Percentiles rank a stretch among this genome's conserved stretches.
Conservation (phyloP, 2,888 invertebrate genomes). For the Leptopterna dolabrata region DNA sequence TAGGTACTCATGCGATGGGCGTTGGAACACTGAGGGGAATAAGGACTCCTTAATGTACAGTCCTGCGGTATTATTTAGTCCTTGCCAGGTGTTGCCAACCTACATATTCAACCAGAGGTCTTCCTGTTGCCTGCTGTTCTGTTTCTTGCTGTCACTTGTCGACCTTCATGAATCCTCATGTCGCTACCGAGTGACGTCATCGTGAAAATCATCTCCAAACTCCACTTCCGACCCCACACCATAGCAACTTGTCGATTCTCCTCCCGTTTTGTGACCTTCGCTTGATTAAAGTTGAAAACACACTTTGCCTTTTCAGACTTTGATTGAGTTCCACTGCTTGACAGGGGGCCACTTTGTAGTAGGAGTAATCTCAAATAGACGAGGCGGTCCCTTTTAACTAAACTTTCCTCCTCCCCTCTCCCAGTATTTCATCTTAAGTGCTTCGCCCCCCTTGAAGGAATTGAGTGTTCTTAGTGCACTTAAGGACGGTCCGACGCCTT, state of each 20-base stretch:
- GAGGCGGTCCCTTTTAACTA: not conserved
- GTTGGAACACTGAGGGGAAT: too few relatives aligned
- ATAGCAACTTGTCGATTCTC: not conserved
- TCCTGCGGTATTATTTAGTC: too few relatives aligned
- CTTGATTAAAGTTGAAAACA: conserved; percentile 11
- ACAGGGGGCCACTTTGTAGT: conserved; percentile 22
- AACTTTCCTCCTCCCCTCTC: not conserved
- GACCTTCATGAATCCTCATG: too few relatives aligned
- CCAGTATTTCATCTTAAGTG: not conserved
- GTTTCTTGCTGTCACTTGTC: too few relatives aligned
- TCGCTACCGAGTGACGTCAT: too few relatives aligned
- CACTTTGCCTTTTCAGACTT: conserved; percentile 1
- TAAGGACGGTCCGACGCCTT: not conserved
- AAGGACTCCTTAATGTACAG: too few relatives aligned
- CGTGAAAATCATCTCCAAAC: not conserved
- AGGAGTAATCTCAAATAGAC: conserved; percentile 33
- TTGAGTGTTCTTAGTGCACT: not conserved
- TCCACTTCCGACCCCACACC: not conserved
- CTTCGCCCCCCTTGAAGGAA: not conserved
- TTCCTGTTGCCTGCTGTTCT: too few relatives aligned
- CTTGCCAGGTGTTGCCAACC: too few relatives aligned
- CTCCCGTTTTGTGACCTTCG: not conserved
- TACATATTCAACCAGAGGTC: too few relatives aligned
- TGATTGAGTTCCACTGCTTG: not conserved
- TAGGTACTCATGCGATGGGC: too few relatives aligned